Conservation (phyloP, 2,888 invertebrate genomes). For the Pinctada fucata region DNA sequence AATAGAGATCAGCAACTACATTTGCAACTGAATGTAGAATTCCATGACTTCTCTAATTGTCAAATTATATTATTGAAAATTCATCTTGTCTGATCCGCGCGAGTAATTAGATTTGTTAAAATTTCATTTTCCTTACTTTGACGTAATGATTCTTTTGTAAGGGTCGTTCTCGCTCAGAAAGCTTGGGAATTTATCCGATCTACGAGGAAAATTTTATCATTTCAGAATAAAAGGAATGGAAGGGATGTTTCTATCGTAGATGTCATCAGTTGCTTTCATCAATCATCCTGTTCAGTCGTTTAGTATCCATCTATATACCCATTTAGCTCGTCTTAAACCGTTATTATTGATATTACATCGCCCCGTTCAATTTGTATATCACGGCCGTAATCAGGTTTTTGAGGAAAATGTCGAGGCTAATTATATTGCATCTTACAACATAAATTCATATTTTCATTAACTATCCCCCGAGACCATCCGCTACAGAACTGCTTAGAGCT, state of each 20-base stretch:
- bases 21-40: background rate
- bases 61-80: background rate
- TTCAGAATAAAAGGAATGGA: no score
- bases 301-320: background rate
- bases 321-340: constrained; percentile 1
- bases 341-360: constrained; percentile 18
- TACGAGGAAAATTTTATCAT: no score
- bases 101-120: background rate
- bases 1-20: background rate
- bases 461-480: constrained; percentile 18
- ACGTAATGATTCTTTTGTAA: background rate
- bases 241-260: background rate
- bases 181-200: no score
- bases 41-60: background rate
- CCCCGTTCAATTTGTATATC: constrained; percentile 19
- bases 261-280: background rate
- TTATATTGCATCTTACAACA: constrained; percentile 31
- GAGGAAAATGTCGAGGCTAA: constrained; percentile 24
- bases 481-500: constrained; percentile 15
- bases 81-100: background rate
- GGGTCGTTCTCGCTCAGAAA: no score
- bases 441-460: constrained; percentile 35
- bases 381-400: constrained; percentile 22
- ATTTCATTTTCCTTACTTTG: background rate
- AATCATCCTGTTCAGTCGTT: background rate